phyloP scores from a whole-genome alignment of 2,888 invertebrate species.

The Epinotia demarniana region DNA sequence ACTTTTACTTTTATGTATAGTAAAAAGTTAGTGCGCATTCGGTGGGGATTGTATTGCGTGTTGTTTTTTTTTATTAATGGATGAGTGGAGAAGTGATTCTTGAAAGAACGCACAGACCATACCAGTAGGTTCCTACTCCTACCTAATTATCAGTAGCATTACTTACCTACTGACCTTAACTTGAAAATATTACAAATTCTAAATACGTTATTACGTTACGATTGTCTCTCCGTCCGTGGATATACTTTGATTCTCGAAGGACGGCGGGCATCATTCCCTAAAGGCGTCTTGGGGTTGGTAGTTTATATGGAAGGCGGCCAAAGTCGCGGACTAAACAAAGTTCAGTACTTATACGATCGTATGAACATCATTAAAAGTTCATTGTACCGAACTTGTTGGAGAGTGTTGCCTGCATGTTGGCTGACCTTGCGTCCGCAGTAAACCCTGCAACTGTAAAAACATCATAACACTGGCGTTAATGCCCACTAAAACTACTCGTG shows the following conservation, averaged over 20 bases:
- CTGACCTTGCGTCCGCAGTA: constrained; percentile 57
- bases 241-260: no score
- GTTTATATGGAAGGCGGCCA: background rate
- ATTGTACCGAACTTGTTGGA: constrained; percentile 8
- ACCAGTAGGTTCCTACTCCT: no score
- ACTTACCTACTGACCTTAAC: no score
- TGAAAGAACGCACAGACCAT: background rate
- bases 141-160: no score
- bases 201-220: background rate
- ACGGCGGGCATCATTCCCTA: no score
- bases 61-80: constrained; percentile 28
- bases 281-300: background rate
- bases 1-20: constrained; percentile 44
- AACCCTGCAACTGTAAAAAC: constrained; percentile 67
- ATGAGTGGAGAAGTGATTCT: constrained; percentile 16
- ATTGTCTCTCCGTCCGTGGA: no score
- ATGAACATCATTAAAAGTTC: constrained; percentile 5
- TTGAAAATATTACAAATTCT: background rate
- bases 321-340: background rate
- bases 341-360: background rate
- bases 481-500: constrained; percentile 44
- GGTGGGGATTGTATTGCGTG: constrained; percentile 33
- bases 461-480: constrained; percentile 53
- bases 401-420: background rate
- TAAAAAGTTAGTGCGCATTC: constrained; percentile 41